Conservation (phyloP, 2,113 vertebrate genomes). For the Menidia beryllina region DNA sequence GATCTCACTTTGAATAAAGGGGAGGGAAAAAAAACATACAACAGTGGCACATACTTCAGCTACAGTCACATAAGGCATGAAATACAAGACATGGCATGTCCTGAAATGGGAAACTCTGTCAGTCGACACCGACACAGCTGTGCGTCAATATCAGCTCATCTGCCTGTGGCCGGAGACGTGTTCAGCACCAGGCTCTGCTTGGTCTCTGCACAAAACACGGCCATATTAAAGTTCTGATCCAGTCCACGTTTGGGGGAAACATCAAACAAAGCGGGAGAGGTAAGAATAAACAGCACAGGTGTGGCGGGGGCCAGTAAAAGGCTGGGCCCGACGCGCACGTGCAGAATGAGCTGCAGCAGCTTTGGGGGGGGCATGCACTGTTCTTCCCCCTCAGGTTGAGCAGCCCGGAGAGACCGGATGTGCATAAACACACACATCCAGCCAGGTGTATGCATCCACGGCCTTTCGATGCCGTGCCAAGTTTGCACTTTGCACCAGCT, state of each 20-base stretch:
- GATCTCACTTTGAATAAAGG: not conserved
- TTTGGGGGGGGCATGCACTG: not conserved
- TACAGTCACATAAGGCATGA: slow-evolving; percentile 11
- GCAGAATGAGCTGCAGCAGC: not conserved
- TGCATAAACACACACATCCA: not conserved
- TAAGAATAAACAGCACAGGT: slow-evolving; percentile 1
- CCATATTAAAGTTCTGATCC: not conserved
- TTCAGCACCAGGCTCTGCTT: not conserved
- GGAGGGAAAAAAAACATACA: too few relatives aligned
- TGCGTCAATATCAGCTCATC: slow-evolving; percentile 21
- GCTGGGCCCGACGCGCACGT: not conserved
- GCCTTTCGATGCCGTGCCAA: not conserved
- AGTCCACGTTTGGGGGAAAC: not conserved
- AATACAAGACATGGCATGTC: slow-evolving; percentile 28
- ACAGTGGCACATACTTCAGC: not conserved
- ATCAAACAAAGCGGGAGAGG: not conserved
- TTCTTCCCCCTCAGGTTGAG: not conserved
- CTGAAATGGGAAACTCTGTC: slow-evolving; percentile 26
- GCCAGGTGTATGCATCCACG: not conserved
- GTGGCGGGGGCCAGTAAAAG: slow-evolving; percentile 4
- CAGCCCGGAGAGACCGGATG: not conserved
- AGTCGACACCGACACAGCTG: slow-evolving; percentile 25
- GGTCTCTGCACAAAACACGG: too few relatives aligned
- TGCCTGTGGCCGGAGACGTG: slow-evolving; percentile 20
- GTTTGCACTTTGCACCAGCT: not conserved